Conservation (phyloP, 30 jellyfish, hydroid and myxozoan species). For the Pelagia noctiluca region DNA sequence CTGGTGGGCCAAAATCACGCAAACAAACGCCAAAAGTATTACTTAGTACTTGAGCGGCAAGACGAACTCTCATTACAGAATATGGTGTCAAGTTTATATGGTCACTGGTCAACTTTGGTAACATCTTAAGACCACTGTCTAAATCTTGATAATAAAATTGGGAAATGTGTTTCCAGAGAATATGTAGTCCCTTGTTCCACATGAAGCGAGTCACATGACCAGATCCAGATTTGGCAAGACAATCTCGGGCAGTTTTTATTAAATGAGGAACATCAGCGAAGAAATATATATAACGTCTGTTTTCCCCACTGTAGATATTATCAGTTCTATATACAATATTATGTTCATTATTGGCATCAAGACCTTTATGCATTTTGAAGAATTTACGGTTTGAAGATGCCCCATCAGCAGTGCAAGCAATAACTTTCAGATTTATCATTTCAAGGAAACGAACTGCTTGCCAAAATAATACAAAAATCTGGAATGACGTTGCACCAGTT, state of each 20-base stretch:
- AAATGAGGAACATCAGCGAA: conserved; percentile 72
- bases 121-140: conserved; percentile 70
- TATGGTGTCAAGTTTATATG: conserved; percentile 62
- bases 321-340: conserved; percentile 50
- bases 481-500: conserved; percentile 68
- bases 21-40: conserved; percentile 28
- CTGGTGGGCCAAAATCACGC: conserved; percentile 53
- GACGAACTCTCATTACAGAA: conserved; percentile 63
- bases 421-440: conserved; percentile 56
- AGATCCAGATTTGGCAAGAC: conserved; percentile 70
- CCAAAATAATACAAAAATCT: conserved; percentile 74
- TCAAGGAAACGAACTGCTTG: conserved; percentile 63
- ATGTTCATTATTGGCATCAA: conserved; percentile 32
- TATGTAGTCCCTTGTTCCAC: conserved; percentile 68
- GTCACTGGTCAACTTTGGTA: conserved; percentile 71
- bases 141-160: conserved; percentile 55
- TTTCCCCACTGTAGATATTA: conserved; percentile 49
- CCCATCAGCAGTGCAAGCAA: conserved; percentile 80
- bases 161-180: conserved; percentile 67
- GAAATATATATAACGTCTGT: conserved; percentile 49
- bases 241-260: conserved; percentile 67
- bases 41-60: conserved; percentile 65
- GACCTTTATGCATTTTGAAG: conserved; percentile 51
- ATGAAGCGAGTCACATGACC: conserved; percentile 56
- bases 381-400: conserved; percentile 58